Percentiles rank a stretch among this genome's conserved stretches.
These are phyloP conservation scores for Synergus itoensis DNA, from an alignment of 2,888 invertebrate genomes.

Conservation along the genomic window DNA sequence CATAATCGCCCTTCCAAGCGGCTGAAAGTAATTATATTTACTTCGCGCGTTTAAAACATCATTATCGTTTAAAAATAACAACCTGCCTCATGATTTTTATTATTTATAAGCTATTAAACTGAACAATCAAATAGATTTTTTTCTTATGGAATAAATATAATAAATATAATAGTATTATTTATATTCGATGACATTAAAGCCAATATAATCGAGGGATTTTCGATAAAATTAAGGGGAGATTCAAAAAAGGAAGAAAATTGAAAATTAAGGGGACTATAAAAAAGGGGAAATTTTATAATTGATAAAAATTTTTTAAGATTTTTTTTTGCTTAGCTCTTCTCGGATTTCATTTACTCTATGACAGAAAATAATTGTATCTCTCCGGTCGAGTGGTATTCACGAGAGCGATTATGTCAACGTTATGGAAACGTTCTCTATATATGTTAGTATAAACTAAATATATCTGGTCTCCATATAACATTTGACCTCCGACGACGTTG, in stretches of 20 bases:
- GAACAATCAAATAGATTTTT: not conserved
- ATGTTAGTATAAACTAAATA: slow-evolving; percentile 5
- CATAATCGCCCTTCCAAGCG: not conserved
- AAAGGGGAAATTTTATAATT: not conserved
- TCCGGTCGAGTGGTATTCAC: not conserved
- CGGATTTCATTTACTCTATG: not conserved
- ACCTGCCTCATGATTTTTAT: not conserved
- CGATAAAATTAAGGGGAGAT: too few species aligned
- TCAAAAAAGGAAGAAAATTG: too few species aligned
- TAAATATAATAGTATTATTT: not conserved
- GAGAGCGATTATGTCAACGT: slow-evolving; percentile 7
- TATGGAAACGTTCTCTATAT: slow-evolving; percentile 1
- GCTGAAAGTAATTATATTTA: slow-evolving; percentile 5
- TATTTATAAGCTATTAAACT: not conserved
- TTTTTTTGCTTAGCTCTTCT: not conserved
- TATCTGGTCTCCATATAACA: slow-evolving; percentile 20
- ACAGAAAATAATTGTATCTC: not conserved
- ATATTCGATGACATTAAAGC: too few species aligned
- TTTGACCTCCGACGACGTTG: not conserved
- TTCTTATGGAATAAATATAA: not conserved
- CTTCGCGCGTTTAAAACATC: not conserved
- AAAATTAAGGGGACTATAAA: too few species aligned
- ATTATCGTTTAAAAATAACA: not conserved
- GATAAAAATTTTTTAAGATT: not conserved
- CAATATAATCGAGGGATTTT: too few species aligned